A percentile compares a stretch with the other conserved stretches of the same genome.
Evolutionary conservation across 2,888 invertebrate species (phyloP).

Genomic region (Clanis bilineata): DNA sequence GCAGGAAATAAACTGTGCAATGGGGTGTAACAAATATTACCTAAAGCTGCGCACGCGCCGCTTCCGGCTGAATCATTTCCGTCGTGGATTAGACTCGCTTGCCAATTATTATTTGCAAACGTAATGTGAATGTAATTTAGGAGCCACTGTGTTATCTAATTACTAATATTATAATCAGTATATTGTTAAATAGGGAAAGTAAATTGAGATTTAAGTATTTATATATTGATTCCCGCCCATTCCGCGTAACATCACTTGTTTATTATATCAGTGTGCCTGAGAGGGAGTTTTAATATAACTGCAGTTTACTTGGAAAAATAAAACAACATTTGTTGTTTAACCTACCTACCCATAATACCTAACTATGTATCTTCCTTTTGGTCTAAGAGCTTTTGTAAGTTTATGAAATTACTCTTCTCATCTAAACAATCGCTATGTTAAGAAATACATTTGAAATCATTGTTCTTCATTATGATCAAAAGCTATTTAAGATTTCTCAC

Average conservation of each 20-base stretch:
- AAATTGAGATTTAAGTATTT: no score
- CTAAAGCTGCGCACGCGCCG: slow-evolving; percentile 47
- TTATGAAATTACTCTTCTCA: neutral
- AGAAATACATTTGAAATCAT: neutral
- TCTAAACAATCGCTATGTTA: neutral
- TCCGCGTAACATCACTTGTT: no score
- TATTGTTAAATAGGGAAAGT: neutral
- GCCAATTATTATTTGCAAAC: slow-evolving; percentile 29
- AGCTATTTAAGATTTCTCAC: neutral
- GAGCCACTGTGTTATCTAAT: neutral
- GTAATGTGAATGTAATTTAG: slow-evolving; percentile 20
- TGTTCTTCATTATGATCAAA: neutral
- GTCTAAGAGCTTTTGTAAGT: neutral
- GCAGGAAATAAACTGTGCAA: slow-evolving; percentile 51
- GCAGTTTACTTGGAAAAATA: no score
- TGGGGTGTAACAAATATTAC: slow-evolving; percentile 53
- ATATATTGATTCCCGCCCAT: no score
- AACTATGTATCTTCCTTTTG: no score
- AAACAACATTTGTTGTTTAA: no score
- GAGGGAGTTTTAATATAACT: no score
- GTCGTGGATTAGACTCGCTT: slow-evolving; percentile 57
- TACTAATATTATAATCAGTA: neutral
- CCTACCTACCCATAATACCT: no score
- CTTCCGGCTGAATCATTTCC: slow-evolving; percentile 57
- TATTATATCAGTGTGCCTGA: no score